Evolutionary conservation across 2,113 vertebrate genomes (phyloP), one percentile per base, ranked within the genome.

Genomic region (Nanorana parkeri): DNA sequence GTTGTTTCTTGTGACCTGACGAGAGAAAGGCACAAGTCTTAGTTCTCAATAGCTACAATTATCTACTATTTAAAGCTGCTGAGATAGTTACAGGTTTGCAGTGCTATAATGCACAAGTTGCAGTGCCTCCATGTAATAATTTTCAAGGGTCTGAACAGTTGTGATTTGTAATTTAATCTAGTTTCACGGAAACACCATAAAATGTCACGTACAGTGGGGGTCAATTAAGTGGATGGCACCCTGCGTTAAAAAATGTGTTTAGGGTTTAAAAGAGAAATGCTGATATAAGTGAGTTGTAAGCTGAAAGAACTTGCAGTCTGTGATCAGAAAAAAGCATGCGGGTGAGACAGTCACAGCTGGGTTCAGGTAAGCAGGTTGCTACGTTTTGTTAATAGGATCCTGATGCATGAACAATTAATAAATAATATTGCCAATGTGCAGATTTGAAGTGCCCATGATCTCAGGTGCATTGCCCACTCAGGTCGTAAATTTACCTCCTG

Each of bases 1-100:
- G 47, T 72, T 72, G 68, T 72, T 72, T 72, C 47, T 72, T 72
- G 52, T 29, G 41, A 73, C 69, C 69, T n/a, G 69, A 73, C 52
- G 26, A 23, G 52, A 72, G 68, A 72, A 51, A 21, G 68, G 68
- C 68, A 24, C 68, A 55, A 72, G 51, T 72, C 68, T 72, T 15
- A 55, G 15, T 13, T 73, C 69, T 73, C 69, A 36, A 76, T 63
- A 76, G 73, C 73, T 76, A 21, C 73, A 76, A 76, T 76, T 76
- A 76, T 76, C 28, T 36, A 61, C 73, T 76, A 76, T 63, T 76
- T 76, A 76, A 60, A 76, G 73, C 73, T 47, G 73, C 73, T 76
- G 73, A 36, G 73, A 76, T 76, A 76, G 73, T 76, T 76, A 76
- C 56, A 76, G 73, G 73, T 61, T 76, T 76, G 26, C 58, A 41